Percentiles rank a stretch among this genome's conserved stretches.
These are phyloP conservation scores for Hylomyscus alleni DNA, from an alignment of 2,797 vertebrate genomes.

Conservation along the genomic window DNA sequence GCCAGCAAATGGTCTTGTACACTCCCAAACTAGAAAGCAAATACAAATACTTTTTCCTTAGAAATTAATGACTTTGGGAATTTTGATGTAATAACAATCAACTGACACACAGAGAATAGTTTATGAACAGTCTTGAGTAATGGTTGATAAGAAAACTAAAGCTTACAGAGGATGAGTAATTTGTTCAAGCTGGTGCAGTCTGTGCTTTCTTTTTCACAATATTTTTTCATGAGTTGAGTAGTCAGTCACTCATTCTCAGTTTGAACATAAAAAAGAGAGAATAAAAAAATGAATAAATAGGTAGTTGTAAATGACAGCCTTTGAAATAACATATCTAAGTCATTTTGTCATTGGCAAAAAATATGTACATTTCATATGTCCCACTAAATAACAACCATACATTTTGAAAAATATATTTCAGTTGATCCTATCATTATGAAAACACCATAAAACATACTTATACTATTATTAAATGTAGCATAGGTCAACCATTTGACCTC, in stretches of 20 bases:
- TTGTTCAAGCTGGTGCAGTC: neutral
- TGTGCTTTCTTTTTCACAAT: neutral
- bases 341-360: conserved; percentile 4
- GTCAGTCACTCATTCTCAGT: neutral
- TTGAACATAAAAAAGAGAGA: neutral
- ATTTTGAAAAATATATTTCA: neutral
- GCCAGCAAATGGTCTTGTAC: neutral
- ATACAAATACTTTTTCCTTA: neutral
- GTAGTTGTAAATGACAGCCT: neutral
- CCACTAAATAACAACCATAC: neutral
- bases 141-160: conserved; percentile 29
- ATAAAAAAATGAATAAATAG: neutral
- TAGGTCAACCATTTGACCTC: neutral
- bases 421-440: neutral
- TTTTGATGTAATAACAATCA: neutral
- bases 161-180: conserved; percentile 11
- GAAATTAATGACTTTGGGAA: neutral
- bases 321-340: conserved; percentile 11
- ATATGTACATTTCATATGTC: neutral
- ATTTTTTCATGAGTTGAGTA: neutral
- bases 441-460: neutral
- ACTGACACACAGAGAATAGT: neutral
- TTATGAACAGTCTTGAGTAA: neutral
- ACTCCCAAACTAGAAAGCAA: neutral
- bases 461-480: neutral